Base-by-base conservation (phyloP, 2,797 vertebrate species). In the Lagocephalus sceleratus region DNA sequence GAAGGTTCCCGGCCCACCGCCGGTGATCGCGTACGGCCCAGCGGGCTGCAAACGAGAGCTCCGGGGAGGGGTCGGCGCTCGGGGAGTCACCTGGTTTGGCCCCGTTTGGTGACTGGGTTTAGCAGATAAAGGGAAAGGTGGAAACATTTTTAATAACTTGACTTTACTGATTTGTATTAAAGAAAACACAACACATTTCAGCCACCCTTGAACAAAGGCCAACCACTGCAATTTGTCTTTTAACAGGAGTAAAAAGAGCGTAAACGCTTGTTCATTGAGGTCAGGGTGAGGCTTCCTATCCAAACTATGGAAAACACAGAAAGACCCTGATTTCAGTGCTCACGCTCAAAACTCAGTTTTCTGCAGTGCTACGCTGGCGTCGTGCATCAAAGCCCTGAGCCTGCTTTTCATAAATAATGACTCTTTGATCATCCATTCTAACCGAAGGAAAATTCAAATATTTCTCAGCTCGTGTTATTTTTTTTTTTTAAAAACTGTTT, bases 1-100 rank as follows among this genome's bases (percentile, higher is more conserved):
- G 38, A 72, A 57, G 57, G 49, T 54, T 71, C 54, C 60, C 47
- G 42, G 63, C 46, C 58, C 45, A 45, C 38, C 57, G 62, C 58
- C 1, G 61, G 56, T 58, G 63, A 75, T 81, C 78, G 71, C 47
- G 71, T 61, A 10, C 3, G 66, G 62, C 68, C 75, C 76, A 71
- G 19, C 52, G 66, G 52, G 47, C 63, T 54, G 54, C 3, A 1
- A 70, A 75, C 72, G 71, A 55, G 73, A 55, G 56, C 54, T 25
- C 58, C 38, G 40, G 56, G 47, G 56, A 47, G 15, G 32, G 32
- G 32, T 35, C 32, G 32, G 11, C 14, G 11, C 32, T 14, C 2
- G 12, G 46, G 16, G 10, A 41, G 25, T 73, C 74, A 66, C 63
- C 63, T 73, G 63, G 79, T 65, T 61, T 57, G 46, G 68, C n/a